A percentile compares a stretch with the other conserved stretches of the same genome.
Conservation (phyloP, 2,113 vertebrate species). For the Peromyscus leucopus region DNA sequence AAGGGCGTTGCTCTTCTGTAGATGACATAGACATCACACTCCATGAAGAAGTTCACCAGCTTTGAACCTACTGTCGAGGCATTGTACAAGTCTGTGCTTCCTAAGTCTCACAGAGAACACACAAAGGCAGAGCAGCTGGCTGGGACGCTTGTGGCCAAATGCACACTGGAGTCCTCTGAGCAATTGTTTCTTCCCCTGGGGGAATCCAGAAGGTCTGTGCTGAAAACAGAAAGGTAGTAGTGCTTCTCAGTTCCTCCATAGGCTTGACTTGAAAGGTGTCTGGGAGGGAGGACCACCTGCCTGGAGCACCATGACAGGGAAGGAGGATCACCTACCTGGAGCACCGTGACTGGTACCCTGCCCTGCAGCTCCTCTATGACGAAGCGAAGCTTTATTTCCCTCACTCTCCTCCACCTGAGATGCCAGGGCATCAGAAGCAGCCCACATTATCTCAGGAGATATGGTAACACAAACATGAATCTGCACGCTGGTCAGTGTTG, state of each 20-base stretch:
- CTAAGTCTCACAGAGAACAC: constrained; percentile 96
- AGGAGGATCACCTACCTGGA: constrained; percentile 91
- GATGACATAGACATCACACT: constrained; percentile 99
- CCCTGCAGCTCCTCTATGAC: constrained; percentile 99
- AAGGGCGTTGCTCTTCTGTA: constrained; percentile 97
- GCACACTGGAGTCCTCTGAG: constrained; percentile 98
- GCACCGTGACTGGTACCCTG: constrained; percentile 98
- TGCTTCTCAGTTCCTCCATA: constrained; percentile 91
- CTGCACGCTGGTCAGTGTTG: constrained; percentile 83
- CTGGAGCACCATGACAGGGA: constrained; percentile 98
- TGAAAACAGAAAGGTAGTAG: constrained; percentile 97
- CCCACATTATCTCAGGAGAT: constrained; percentile 93
- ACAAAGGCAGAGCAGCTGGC: constrained; percentile 94
- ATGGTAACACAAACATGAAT: constrained; percentile 79
- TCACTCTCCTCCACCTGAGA: constrained; percentile 97
- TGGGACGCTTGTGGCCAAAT: constrained; percentile 96
- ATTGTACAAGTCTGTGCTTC: constrained; percentile 95
- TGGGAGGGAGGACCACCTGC: constrained; percentile 96
- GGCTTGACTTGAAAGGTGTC: constrained; percentile 94
- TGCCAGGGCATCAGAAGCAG: constrained; percentile 98
- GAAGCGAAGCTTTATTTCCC: constrained; percentile 99
- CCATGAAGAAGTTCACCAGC: constrained; percentile 99
- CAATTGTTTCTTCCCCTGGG: constrained; percentile 96
- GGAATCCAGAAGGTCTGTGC: constrained; percentile 96
- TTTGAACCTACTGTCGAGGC: constrained; percentile 97